These are phyloP conservation scores for Bemisia tabaci DNA, from an alignment of 1,140 invertebrate species.

Conservation along the genomic window DNA sequence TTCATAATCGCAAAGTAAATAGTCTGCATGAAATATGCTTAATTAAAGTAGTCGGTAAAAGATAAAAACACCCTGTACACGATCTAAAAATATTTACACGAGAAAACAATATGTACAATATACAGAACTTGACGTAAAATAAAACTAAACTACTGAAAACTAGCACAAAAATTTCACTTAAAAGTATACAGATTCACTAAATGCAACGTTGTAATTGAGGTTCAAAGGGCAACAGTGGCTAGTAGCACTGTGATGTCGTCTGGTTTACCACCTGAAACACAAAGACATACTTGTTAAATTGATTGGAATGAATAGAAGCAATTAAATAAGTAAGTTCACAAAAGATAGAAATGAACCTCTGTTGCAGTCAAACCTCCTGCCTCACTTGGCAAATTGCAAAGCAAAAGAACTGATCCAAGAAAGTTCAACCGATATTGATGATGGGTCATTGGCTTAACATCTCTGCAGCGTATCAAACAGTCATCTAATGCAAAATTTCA, in stretches of 20 bases:
- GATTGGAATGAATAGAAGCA: neutral
- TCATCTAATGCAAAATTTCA: neutral
- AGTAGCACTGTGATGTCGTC: conserved; percentile 95
- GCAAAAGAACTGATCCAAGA: too few relatives aligned
- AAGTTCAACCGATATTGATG: too few relatives aligned
- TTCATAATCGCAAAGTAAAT: too few relatives aligned
- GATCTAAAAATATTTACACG: neutral
- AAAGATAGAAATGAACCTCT: neutral
- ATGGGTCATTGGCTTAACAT: too few relatives aligned
- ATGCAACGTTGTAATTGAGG: neutral
- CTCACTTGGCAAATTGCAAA: too few relatives aligned
- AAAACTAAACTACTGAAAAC: neutral
- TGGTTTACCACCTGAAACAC: conserved; percentile 78
- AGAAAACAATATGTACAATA: neutral
- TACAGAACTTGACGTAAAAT: neutral
- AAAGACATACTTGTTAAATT: conserved; percentile 27
- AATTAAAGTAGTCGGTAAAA: too few relatives aligned
- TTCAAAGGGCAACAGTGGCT: conserved; percentile 54
- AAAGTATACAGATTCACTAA: neutral
- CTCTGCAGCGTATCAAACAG: neutral
- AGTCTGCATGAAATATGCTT: too few relatives aligned
- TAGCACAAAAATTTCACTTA: neutral
- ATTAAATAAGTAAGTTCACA: conserved; percentile 2
- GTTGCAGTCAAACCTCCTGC: too few relatives aligned
- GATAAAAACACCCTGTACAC: neutral